Evolutionary conservation across 2,113 vertebrate species (phyloP).

Genomic region (Leptodactylus fuscus): DNA sequence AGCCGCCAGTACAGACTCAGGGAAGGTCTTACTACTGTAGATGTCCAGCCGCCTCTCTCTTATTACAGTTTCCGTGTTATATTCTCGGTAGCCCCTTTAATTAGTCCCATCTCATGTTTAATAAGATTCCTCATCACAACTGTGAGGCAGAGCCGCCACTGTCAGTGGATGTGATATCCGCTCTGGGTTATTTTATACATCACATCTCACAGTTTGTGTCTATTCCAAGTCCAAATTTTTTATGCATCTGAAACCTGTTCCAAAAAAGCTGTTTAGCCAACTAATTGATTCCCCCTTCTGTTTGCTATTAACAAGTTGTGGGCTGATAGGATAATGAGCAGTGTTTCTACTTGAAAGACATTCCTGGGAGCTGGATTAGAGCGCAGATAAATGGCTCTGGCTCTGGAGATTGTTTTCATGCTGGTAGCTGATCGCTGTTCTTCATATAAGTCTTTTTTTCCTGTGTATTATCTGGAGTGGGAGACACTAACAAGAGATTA

Average conservation of each 20-base stretch:
- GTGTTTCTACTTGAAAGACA: slow-evolving; percentile 75
- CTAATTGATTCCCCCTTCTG: slow-evolving; percentile 73
- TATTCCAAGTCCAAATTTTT: slow-evolving; percentile 65
- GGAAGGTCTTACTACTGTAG: neutral
- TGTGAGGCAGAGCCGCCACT: neutral
- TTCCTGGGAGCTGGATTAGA: slow-evolving; percentile 74
- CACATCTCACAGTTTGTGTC: slow-evolving; percentile 66
- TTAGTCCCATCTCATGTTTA: neutral
- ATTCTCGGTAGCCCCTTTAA: neutral
- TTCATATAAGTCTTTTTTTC: slow-evolving; percentile 66
- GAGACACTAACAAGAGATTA: slow-evolving; percentile 67
- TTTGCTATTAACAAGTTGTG: slow-evolving; percentile 77
- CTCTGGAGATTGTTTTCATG: slow-evolving; percentile 72
- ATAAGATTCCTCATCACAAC: neutral
- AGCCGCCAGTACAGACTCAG: neutral
- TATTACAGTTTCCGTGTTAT: neutral
- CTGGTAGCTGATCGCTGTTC: slow-evolving; percentile 63
- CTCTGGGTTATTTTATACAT: slow-evolving; percentile 49
- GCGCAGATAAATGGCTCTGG: slow-evolving; percentile 71
- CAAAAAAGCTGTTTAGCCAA: slow-evolving; percentile 70
- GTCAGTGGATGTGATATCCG: neutral
- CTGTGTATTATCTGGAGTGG: slow-evolving; percentile 71
- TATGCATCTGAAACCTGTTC: slow-evolving; percentile 67
- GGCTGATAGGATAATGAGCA: slow-evolving; percentile 72
- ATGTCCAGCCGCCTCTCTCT: neutral